phyloP scores from a whole-genome alignment of 2,888 invertebrate species.

The Drosophila tripunctata region DNA sequence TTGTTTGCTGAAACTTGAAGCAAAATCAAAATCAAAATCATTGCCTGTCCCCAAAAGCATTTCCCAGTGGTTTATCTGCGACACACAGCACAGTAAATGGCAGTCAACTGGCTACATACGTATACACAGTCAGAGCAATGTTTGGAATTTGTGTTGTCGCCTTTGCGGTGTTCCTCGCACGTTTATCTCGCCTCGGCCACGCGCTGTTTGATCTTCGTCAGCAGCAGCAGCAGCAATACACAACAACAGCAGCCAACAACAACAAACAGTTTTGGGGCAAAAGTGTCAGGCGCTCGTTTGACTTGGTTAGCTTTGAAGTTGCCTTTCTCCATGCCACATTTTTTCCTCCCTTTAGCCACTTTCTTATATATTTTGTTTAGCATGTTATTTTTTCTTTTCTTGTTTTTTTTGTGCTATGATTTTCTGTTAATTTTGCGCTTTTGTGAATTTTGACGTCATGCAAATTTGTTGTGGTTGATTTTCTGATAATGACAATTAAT shows the following conservation, averaged over 20 bases:
- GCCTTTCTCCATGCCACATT: slow-evolving; percentile 3
- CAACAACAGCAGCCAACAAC: slow-evolving; percentile 9
- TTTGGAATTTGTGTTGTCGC: slow-evolving; percentile 63
- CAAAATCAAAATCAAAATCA: slow-evolving; percentile 4
- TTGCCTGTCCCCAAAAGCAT: slow-evolving; percentile 29
- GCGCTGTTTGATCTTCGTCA: slow-evolving; percentile 74
- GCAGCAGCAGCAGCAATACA: slow-evolving; percentile 49
- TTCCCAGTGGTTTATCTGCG: slow-evolving; percentile 28
- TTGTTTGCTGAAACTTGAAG: not conserved
- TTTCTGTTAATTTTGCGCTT: slow-evolving; percentile 49
- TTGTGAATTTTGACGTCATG: slow-evolving; percentile 39
- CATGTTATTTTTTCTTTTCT: slow-evolving; percentile 1
- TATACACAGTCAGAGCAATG: slow-evolving; percentile 23
- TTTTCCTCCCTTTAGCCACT: not conserved
- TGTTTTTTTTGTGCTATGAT: not conserved
- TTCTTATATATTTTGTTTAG: not conserved
- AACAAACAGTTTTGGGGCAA: slow-evolving; percentile 31
- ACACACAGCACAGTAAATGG: slow-evolving; percentile 18
- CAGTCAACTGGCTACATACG: slow-evolving; percentile 9
- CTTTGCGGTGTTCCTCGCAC: slow-evolving; percentile 69
- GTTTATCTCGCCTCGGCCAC: slow-evolving; percentile 66
- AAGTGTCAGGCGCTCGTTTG: slow-evolving; percentile 48
- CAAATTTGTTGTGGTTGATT: slow-evolving; percentile 28
- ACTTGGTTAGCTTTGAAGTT: slow-evolving; percentile 60
- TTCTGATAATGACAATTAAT: not conserved